phyloP scores from a whole-genome alignment of 2,888 invertebrate genomes.

The Dryobotodes eremita region DNA sequence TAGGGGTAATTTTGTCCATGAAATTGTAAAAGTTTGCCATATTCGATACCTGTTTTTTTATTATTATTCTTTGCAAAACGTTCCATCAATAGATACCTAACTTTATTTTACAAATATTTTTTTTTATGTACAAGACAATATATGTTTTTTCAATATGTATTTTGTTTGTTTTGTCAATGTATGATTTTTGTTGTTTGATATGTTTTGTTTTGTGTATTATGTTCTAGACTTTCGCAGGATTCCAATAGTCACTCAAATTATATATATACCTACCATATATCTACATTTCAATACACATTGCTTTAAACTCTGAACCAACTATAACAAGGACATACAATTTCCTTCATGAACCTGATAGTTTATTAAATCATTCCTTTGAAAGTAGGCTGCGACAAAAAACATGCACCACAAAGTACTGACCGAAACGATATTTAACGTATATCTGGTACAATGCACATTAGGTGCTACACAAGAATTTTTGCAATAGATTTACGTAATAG shows the following conservation, averaged over 20 bases:
- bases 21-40: not conserved
- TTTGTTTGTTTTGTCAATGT: too few species aligned
- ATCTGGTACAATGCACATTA: conserved; percentile 72
- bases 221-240: not conserved
- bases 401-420: conserved; percentile 65
- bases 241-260: not conserved
- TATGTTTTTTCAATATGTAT: too few species aligned
- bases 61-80: not conserved
- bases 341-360: conserved; percentile 10
- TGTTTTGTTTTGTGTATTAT: too few species aligned
- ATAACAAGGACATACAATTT: conserved; percentile 2
- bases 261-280: too few species aligned
- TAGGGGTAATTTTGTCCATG: not conserved
- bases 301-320: not conserved
- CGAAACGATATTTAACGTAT: conserved; percentile 70
- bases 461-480: conserved; percentile 66
- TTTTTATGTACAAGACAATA: too few species aligned
- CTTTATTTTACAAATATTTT: not conserved
- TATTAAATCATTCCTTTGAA: conserved; percentile 45
- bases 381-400: conserved; percentile 65
- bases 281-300: not conserved
- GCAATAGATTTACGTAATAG: conserved; percentile 73
- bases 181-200: too few species aligned
- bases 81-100: not conserved
- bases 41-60: not conserved